Conservation (phyloP, 35 echinoderm and acorn worm genomes). For the Apostichopus parvimensis region DNA sequence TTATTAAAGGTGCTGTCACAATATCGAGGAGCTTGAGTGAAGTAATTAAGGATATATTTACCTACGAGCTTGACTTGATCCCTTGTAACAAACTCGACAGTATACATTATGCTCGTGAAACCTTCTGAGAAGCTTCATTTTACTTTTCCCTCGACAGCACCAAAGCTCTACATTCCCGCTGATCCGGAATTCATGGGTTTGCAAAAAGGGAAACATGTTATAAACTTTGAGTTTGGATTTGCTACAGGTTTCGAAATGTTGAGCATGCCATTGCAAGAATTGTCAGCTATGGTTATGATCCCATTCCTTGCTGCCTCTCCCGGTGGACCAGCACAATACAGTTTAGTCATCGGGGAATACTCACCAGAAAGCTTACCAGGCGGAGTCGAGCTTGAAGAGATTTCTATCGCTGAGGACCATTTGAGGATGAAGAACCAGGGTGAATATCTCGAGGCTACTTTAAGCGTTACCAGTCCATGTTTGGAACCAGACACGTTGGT, state of each 20-base stretch:
- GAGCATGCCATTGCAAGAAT: background rate
- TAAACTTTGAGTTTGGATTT: background rate
- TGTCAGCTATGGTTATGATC: background rate
- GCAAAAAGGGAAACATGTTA: too few relatives aligned
- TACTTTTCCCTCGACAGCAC: too few relatives aligned
- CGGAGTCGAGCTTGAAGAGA: background rate
- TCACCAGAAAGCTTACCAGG: background rate
- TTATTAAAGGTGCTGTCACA: too few relatives aligned
- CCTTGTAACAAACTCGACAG: too few relatives aligned
- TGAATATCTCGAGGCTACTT: background rate
- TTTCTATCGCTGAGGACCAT: background rate
- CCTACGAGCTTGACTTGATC: too few relatives aligned
- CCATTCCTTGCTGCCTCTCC: background rate
- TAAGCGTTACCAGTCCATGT: background rate
- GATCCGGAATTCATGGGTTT: too few relatives aligned
- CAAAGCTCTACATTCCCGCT: too few relatives aligned
- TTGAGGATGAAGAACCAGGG: background rate
- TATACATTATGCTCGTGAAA: too few relatives aligned
- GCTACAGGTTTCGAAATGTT: background rate
- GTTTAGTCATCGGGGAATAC: background rate
- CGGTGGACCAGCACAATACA: background rate
- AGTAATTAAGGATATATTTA: too few relatives aligned
- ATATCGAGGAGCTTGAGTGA: too few relatives aligned
- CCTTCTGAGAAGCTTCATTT: too few relatives aligned
- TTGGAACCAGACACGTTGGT: background rate